Percentiles rank a stretch among this genome's conserved stretches.
These are phyloP conservation scores for Lacerta bilineata DNA, from an alignment of 2,797 vertebrate genomes.

Conservation along the genomic window DNA sequence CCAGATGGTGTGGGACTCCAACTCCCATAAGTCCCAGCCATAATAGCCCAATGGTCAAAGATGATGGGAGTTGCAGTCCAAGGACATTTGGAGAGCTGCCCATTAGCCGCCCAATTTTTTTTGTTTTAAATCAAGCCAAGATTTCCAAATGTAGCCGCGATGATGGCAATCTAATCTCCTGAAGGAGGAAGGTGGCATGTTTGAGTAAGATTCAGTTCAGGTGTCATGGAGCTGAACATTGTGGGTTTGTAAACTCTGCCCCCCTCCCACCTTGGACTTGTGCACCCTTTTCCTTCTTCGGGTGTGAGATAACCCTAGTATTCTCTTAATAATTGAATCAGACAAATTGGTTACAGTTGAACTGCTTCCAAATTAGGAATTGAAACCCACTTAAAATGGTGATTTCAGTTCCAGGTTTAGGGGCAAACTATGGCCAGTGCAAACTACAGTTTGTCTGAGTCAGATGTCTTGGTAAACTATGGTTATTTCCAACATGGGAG, in stretches of 20 bases:
- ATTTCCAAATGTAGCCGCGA: neutral
- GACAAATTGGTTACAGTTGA: neutral
- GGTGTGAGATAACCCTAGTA: neutral
- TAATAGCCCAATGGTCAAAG: no score
- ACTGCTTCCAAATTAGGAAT: neutral
- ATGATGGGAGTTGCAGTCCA: no score
- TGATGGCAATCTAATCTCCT: neutral
- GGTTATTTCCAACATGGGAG: neutral
- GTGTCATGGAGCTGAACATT: neutral
- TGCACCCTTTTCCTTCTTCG: neutral
- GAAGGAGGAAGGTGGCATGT: neutral
- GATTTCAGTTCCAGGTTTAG: neutral
- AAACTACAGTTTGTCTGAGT: neutral
- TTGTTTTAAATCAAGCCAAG: neutral
- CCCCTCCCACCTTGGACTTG: neutral
- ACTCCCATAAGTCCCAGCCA: no score
- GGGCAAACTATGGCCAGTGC: neutral
- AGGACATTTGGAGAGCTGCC: no score
- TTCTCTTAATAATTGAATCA: neutral
- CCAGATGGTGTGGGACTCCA: no score
- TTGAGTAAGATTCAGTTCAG: neutral
- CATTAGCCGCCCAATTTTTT: no score
- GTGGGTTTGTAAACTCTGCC: neutral
- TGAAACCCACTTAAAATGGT: neutral
- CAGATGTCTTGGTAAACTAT: neutral